These are phyloP conservation scores for Melipona quadrifasciata DNA, from an alignment of 1,140 invertebrate species.

Conservation along the genomic window DNA sequence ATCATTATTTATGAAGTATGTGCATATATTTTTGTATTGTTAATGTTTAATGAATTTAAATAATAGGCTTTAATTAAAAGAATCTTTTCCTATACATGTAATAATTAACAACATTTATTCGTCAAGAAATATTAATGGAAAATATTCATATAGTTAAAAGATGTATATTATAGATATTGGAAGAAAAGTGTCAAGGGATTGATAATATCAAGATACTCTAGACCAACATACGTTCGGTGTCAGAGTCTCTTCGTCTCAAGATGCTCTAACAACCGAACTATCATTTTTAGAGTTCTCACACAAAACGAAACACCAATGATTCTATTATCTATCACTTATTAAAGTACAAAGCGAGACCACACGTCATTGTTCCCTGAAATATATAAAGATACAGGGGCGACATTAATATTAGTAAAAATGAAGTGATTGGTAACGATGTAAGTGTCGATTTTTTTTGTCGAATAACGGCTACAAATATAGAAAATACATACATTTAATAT, in stretches of 20 bases:
- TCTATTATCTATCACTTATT: slow-evolving; percentile 60
- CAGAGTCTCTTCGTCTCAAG: slow-evolving; percentile 26
- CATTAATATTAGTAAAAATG: slow-evolving; percentile 40
- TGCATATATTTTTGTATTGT: slow-evolving; percentile 27
- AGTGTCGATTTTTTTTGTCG: slow-evolving; percentile 11
- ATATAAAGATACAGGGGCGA: neutral
- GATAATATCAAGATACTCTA: slow-evolving; percentile 39
- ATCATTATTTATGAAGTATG: neutral
- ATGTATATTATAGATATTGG: neutral
- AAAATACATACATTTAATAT: slow-evolving; percentile 12
- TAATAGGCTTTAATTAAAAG: neutral
- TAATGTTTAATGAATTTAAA: slow-evolving; percentile 9
- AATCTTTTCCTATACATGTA: slow-evolving; percentile 12
- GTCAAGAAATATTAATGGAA: neutral
- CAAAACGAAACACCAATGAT: slow-evolving; percentile 63
- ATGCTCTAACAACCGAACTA: slow-evolving; percentile 30
- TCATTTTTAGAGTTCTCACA: slow-evolving; percentile 53
- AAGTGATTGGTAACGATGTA: slow-evolving; percentile 6
- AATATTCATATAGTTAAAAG: neutral
- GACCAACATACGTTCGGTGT: slow-evolving; percentile 38
- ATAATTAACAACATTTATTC: neutral
- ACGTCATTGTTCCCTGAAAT: slow-evolving; percentile 46
- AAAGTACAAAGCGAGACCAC: slow-evolving; percentile 69
- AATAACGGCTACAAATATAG: neutral
- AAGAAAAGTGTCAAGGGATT: slow-evolving; percentile 23